These are phyloP conservation scores for Stegodyphus mimosarum DNA, from an alignment of 1,140 invertebrate species.

Conservation along the genomic window DNA sequence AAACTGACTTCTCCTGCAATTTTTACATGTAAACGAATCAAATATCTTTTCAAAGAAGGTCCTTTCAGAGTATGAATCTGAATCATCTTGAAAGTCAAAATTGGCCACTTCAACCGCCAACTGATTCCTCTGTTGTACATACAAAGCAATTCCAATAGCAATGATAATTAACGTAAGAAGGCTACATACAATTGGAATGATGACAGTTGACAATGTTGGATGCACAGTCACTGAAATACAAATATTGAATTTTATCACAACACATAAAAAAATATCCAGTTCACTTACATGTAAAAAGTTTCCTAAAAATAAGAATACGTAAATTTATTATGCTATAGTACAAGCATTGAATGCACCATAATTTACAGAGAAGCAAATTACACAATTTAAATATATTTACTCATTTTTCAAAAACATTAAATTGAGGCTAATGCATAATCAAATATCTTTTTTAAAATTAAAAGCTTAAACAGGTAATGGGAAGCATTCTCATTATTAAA, in stretches of 20 bases:
- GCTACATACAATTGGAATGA: constrained; percentile 58
- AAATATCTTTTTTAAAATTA: no score
- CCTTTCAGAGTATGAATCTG: constrained; percentile 33
- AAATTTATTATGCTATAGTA: no score
- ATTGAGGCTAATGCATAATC: no score
- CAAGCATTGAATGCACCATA: no score
- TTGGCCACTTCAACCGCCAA: constrained; percentile 57
- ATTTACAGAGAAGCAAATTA: no score
- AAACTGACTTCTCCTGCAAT: neutral
- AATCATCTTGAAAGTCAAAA: constrained; percentile 61
- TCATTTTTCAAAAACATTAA: no score
- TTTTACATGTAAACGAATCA: constrained; percentile 50
- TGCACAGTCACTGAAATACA: constrained; percentile 36
- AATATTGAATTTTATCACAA: neutral
- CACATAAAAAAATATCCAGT: no score
- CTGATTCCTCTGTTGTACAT: constrained; percentile 47
- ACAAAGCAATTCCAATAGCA: constrained; percentile 47
- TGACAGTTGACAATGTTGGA: constrained; percentile 57
- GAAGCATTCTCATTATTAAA: no score
- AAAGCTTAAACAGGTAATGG: no score
- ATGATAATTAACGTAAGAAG: constrained; percentile 51
- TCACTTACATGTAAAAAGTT: no score
- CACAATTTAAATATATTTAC: no score
- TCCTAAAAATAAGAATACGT: no score
- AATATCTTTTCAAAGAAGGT: constrained; percentile 57